Conservation (phyloP, 2,113 vertebrate genomes). For the Xiphias gladius region DNA sequence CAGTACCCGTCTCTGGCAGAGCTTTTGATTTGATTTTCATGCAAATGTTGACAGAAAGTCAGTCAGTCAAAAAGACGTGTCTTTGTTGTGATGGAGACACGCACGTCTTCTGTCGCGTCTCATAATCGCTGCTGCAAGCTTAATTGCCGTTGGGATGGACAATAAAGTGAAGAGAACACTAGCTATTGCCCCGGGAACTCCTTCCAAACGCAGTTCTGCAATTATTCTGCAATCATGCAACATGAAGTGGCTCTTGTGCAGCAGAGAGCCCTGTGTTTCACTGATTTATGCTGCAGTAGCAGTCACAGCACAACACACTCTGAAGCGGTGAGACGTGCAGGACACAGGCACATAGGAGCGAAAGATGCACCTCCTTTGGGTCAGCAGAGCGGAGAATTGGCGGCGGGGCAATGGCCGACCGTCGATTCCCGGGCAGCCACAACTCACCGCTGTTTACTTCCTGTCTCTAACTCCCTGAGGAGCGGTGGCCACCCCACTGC, state of each 20-base stretch:
- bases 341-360: neutral
- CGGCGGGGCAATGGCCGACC: slow-evolving; percentile 5
- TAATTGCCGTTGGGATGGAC: too few species aligned
- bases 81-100: too few species aligned
- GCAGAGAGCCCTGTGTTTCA: too few species aligned
- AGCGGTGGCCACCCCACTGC: neutral
- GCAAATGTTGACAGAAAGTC: too few species aligned
- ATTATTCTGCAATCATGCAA: neutral
- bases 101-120: too few species aligned
- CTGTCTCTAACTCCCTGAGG: neutral
- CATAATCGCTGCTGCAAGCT: too few species aligned
- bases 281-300: neutral
- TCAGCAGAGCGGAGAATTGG: slow-evolving; percentile 19
- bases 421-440: neutral
- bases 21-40: too few species aligned
- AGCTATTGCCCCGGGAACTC: too few species aligned
- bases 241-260: neutral
- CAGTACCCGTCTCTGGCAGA: too few species aligned
- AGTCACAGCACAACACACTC: neutral
- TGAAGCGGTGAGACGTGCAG: neutral
- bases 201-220: too few species aligned
- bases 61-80: too few species aligned
- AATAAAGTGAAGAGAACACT: too few species aligned
- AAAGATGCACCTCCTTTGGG: neutral
- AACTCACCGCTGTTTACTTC: neutral